phyloP scores from a whole-genome alignment of 2,888 invertebrate species.

The Halictus quadricinctus region DNA sequence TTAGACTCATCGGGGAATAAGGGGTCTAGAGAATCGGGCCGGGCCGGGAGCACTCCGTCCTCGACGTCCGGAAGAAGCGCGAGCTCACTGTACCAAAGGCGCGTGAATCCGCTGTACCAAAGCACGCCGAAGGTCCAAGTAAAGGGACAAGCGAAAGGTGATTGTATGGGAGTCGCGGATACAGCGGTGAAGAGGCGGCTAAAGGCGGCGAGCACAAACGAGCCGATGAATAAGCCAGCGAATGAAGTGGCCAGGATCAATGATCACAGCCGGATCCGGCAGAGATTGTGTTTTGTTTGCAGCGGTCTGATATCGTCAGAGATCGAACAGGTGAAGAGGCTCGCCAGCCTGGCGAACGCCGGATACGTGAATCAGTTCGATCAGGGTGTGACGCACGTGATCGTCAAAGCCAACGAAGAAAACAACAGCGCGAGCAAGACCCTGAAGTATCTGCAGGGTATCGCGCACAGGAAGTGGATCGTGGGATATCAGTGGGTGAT shows the following conservation, averaged over 20 bases:
- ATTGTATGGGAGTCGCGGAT: conserved; percentile 20
- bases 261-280: neutral
- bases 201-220: neutral
- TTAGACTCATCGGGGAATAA: neutral
- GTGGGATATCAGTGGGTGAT: conserved; percentile 72
- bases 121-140: conserved; percentile 69
- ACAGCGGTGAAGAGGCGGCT: neutral
- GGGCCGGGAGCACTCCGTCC: neutral
- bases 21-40: too few relatives aligned
- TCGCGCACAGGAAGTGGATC: conserved; percentile 75
- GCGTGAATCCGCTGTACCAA: conserved; percentile 61
- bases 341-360: conserved; percentile 63
- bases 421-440: conserved; percentile 68
- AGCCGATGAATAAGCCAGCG: neutral
- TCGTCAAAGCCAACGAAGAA: conserved; percentile 64
- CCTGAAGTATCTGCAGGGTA: conserved; percentile 76
- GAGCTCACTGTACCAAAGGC: neutral
- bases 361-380: conserved; percentile 65
- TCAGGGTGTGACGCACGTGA: conserved; percentile 73
- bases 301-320: conserved; percentile 65
- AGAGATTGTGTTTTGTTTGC: conserved; percentile 68
- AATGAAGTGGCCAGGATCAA: neutral
- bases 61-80: neutral
- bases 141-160: neutral
- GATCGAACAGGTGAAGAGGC: conserved; percentile 62